These are phyloP conservation scores for Dryobates pubescens DNA, from an alignment of 2,797 vertebrate species.

Conservation along the genomic window DNA sequence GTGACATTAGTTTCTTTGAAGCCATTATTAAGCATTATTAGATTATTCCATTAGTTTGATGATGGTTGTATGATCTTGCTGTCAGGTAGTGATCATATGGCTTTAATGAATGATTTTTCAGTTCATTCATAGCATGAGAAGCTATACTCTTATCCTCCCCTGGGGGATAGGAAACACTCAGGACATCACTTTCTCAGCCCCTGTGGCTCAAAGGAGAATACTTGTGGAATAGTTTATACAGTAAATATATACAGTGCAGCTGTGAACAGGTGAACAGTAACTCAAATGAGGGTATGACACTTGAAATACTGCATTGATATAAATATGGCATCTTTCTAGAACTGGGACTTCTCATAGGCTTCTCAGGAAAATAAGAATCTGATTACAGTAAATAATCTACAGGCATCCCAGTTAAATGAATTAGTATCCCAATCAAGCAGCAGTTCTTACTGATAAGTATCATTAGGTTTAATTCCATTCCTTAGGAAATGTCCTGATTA, in stretches of 20 bases:
- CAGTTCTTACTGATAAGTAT: constrained; percentile 76
- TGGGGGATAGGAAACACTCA: background rate
- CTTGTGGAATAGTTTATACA: fast-evolving
- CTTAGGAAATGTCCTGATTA: constrained; percentile 71
- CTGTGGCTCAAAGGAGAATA: background rate
- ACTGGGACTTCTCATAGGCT: constrained; percentile 41
- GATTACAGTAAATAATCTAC: constrained; percentile 70
- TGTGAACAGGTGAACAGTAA: background rate
- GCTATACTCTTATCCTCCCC: background rate
- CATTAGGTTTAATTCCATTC: constrained; percentile 77
- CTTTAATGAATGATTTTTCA: background rate
- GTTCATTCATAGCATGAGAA: background rate
- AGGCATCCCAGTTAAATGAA: constrained; percentile 73
- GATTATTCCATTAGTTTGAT: background rate
- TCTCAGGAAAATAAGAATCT: constrained; percentile 53
- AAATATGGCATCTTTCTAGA: constrained; percentile 31
- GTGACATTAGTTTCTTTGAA: background rate
- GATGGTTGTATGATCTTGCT: background rate
- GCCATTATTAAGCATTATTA: background rate
- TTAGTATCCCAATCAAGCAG: constrained; percentile 75
- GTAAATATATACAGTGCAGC: background rate
- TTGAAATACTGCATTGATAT: background rate
- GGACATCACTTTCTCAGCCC: background rate
- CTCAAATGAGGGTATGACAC: background rate
- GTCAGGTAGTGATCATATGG: background rate